A percentile compares a stretch with the other conserved stretches of the same genome.
These are phyloP conservation scores for Branchellion lobata DNA, from an alignment of 2,888 invertebrate genomes.

Conservation along the genomic window DNA sequence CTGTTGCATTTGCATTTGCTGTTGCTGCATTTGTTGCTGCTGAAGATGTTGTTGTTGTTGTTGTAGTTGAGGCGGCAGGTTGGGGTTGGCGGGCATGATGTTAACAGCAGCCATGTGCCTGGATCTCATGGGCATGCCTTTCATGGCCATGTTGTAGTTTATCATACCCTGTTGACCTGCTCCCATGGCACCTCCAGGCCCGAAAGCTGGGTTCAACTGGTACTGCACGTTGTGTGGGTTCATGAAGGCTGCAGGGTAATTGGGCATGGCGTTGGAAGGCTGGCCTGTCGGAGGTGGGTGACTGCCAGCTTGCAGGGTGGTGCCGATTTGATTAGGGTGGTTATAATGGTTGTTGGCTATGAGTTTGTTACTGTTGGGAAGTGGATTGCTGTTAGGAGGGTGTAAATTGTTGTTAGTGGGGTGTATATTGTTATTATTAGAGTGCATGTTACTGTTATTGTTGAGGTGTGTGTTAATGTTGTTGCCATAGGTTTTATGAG, in stretches of 20 bases:
- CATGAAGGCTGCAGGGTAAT: background rate
- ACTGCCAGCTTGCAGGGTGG: background rate
- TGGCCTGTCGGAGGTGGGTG: no score
- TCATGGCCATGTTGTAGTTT: slow-evolving; percentile 41
- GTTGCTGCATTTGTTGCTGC: slow-evolving; percentile 8
- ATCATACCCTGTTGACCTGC: background rate
- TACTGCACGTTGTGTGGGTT: slow-evolving; percentile 24
- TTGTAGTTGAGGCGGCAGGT: background rate
- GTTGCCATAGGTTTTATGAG: background rate
- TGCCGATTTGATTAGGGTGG: background rate
- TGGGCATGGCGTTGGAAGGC: background rate
- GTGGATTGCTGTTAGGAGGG: background rate
- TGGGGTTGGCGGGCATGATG: slow-evolving; percentile 1
- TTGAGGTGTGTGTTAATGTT: background rate
- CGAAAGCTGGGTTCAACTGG: slow-evolving; percentile 1
- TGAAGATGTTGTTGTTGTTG: background rate
- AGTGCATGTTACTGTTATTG: background rate
- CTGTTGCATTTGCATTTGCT: background rate
- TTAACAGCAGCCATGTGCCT: slow-evolving; percentile 11
- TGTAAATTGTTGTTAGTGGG: background rate
- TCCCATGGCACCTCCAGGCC: background rate
- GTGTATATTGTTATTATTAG: background rate
- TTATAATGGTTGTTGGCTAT: background rate
- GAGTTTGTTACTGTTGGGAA: background rate
- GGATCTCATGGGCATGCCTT: slow-evolving; percentile 21